phyloP scores from a whole-genome alignment of 2,888 invertebrate species.

The Habroteleia sp. region DNA sequence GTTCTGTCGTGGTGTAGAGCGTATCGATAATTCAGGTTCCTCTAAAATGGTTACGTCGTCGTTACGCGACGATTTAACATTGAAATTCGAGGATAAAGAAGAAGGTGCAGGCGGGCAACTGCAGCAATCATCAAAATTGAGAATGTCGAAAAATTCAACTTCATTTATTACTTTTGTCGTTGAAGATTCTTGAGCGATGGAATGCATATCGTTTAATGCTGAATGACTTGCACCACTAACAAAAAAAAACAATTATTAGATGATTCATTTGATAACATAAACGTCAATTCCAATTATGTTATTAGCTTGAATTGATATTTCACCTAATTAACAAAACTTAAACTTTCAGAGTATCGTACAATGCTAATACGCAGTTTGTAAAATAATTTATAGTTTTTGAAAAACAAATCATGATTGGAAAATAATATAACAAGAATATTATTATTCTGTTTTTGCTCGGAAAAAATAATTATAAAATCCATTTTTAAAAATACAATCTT shows the following conservation, averaged over 20 bases:
- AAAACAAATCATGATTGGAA: too few species aligned
- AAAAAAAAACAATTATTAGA: slow-evolving; percentile 12
- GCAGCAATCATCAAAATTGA: slow-evolving; percentile 81
- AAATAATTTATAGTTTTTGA: too few species aligned
- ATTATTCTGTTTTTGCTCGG: too few species aligned
- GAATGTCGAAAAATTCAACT: slow-evolving; percentile 69
- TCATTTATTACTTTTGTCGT: slow-evolving; percentile 77
- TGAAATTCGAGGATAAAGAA: slow-evolving; percentile 70
- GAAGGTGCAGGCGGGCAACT: slow-evolving; percentile 60
- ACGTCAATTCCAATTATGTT: too few species aligned
- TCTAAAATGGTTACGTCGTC: slow-evolving; percentile 81
- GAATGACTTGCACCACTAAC: slow-evolving; percentile 90
- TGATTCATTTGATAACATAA: too few species aligned
- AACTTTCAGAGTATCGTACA: too few species aligned
- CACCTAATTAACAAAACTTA: too few species aligned
- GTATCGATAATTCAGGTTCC: slow-evolving; percentile 75
- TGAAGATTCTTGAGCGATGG: slow-evolving; percentile 90
- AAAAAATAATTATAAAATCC: too few species aligned
- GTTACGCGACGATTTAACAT: slow-evolving; percentile 72
- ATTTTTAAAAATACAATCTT: too few species aligned
- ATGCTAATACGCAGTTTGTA: too few species aligned
- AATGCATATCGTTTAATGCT: slow-evolving; percentile 93
- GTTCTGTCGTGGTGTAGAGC: slow-evolving; percentile 70
- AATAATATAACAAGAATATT: too few species aligned
- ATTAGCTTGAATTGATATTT: too few species aligned